Evolutionary conservation across 2,888 invertebrate species (phyloP), one percentile per base, ranked within the genome.

Genomic region (Drosophila ustulata): DNA sequence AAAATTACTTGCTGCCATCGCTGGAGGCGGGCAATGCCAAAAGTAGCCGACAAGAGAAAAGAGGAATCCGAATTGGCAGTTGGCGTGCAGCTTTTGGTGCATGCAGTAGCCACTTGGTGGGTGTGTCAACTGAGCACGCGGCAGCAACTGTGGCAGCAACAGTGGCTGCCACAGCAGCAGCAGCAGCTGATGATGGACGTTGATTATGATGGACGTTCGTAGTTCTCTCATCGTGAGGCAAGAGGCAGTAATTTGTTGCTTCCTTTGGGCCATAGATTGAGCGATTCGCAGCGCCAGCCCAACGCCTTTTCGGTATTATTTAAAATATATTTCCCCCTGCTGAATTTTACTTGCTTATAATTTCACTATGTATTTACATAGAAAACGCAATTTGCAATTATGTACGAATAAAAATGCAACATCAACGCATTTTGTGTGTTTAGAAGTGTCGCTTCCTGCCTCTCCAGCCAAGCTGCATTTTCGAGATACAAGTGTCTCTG

Each of bases 301-400:
- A 88, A 82, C 83, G 86, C 86, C 86, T 82, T 86, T 83, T 84
- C 73, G 80, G 83, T 84, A 86, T 84, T 88, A 84, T 80, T 88
- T 84, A 79, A 83, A 85, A 83, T 83, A 84, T 88, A 71, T 78
- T 82, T 71, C 23, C 34, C 53, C 2, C 4, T 37, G 34, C 13
- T 34, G 34, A 1, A 46, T 37, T 46, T 51, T n/a, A n/a, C n/a
- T n/a, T n/a, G n/a, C n/a, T n/a, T n/a, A n/a, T n/a, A 1, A 46
- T 37, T 46, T 51, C 28, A 30, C 64, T 6, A 7, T 26, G 34
- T 76, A 78, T 76, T 78, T 78, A 69, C 74, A 76, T 74, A 66
- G 78, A 64, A 78, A 73, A 53, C 53, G 61, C 68, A 72, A 68
- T 65, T 73, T 69, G 69, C 53, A 62, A 77, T 72, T 75, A 71